phyloP scores from a whole-genome alignment of 92 coral and sea anemone genomes.

The Epizoanthus fatuus region DNA sequence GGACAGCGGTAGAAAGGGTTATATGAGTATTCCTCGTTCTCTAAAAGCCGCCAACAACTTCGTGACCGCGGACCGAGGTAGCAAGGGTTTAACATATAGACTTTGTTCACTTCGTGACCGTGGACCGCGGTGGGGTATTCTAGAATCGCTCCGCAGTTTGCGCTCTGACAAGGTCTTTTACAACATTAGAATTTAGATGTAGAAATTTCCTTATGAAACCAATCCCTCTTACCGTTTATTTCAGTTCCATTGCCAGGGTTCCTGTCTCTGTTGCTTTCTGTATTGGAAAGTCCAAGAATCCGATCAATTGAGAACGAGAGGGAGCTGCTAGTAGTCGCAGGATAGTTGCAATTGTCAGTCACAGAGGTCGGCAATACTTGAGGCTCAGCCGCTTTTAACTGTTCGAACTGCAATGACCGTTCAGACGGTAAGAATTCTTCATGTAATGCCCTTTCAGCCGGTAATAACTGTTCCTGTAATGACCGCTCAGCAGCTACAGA shows the following conservation, averaged over 20 bases:
- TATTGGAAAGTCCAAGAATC: background rate
- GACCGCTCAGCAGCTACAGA: conserved; percentile 1
- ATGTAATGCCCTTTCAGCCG: background rate
- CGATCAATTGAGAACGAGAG: conserved; percentile 3
- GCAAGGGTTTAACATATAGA: too few species aligned
- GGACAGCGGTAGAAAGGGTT: too few species aligned
- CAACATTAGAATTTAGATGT: too few species aligned
- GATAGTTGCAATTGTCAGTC: background rate
- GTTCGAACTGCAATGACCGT: background rate
- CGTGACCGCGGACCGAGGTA: too few species aligned
- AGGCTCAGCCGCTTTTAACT: background rate
- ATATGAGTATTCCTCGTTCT: too few species aligned
- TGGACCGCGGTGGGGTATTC: too few species aligned
- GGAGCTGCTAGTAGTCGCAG: background rate
- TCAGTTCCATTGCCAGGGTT: background rate
- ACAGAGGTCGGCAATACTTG: background rate
- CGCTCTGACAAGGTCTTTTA: too few species aligned
- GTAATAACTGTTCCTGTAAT: background rate
- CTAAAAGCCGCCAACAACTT: too few species aligned
- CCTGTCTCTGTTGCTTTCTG: background rate
- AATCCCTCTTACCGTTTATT: background rate
- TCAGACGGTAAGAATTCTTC: background rate
- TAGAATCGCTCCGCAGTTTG: too few species aligned
- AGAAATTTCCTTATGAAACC: background rate
- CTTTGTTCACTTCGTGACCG: too few species aligned